Percentiles rank a stretch among this genome's conserved stretches.
Conservation (phyloP, 2,888 invertebrate genomes). For the Pristionchus japonicus region DNA sequence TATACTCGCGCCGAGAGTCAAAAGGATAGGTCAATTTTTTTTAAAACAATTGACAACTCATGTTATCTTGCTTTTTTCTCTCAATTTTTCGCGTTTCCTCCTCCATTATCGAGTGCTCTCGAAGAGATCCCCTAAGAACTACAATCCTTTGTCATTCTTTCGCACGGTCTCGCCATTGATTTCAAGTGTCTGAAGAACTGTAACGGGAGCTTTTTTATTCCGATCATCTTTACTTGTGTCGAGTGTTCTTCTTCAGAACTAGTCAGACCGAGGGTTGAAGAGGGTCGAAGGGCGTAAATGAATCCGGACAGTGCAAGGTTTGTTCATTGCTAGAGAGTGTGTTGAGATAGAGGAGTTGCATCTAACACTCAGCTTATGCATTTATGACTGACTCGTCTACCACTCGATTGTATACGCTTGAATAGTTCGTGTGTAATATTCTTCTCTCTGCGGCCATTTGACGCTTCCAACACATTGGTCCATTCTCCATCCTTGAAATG, state of each 20-base stretch:
- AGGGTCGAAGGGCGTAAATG: constrained; percentile 41
- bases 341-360: constrained; percentile 10
- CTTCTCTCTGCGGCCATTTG: neutral
- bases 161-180: neutral
- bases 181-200: constrained; percentile 32
- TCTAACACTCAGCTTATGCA: constrained; percentile 32
- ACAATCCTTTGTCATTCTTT: neutral
- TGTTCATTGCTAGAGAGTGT: constrained; percentile 32
- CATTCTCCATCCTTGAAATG: constrained; percentile 22
- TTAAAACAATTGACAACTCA: no score
- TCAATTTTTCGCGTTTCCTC: neutral
- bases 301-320: constrained; percentile 43
- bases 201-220: constrained; percentile 21
- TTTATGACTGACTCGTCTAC: constrained; percentile 39
- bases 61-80: neutral
- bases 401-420: constrained; percentile 28
- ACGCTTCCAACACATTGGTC: constrained; percentile 29
- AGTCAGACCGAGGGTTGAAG: constrained; percentile 21
- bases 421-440: constrained; percentile 34
- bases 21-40: no score
- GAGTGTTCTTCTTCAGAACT: constrained; percentile 43
- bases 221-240: constrained; percentile 27
- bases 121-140: neutral
- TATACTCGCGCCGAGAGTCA: no score
- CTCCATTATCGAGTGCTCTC: no score